These are phyloP conservation scores for Himalopsyche tibetana DNA, from an alignment of 2,888 invertebrate species.

Conservation along the genomic window DNA sequence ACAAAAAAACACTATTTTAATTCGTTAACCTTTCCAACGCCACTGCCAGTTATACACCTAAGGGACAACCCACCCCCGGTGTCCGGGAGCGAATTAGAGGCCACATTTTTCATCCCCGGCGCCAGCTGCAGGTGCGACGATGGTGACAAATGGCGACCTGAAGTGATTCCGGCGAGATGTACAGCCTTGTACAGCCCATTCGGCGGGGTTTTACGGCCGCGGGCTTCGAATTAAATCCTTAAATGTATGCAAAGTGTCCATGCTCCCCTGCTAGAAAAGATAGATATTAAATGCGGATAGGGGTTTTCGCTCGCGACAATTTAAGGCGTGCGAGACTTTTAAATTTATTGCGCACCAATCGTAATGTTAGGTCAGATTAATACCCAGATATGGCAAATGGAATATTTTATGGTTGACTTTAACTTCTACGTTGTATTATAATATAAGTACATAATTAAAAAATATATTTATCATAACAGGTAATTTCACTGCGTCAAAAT, in stretches of 20 bases:
- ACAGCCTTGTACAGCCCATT: constrained; percentile 15
- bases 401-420: no score
- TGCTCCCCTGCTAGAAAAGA: constrained; percentile 4
- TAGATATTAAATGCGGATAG: not conserved
- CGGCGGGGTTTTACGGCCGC: constrained; percentile 18
- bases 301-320: no score
- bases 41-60: constrained; percentile 3
- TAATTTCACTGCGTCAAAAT: no score
- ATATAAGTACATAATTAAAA: no score
- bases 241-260: constrained; percentile 36
- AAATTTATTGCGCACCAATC: no score
- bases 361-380: no score
- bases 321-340: no score
- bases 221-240: constrained; percentile 33
- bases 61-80: constrained; percentile 2
- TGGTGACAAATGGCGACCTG: constrained; percentile 56
- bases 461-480: no score
- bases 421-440: no score
- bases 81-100: constrained; percentile 56
- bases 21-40: constrained; percentile 3
- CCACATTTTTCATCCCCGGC: constrained; percentile 63
- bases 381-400: no score
- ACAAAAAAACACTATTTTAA: no score
- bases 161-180: constrained; percentile 48
- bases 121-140: constrained; percentile 63